Evolutionary conservation across 2,797 vertebrate genomes (phyloP), one percentile per base, ranked within the genome.

Genomic region (Peromyscus nudipes): DNA sequence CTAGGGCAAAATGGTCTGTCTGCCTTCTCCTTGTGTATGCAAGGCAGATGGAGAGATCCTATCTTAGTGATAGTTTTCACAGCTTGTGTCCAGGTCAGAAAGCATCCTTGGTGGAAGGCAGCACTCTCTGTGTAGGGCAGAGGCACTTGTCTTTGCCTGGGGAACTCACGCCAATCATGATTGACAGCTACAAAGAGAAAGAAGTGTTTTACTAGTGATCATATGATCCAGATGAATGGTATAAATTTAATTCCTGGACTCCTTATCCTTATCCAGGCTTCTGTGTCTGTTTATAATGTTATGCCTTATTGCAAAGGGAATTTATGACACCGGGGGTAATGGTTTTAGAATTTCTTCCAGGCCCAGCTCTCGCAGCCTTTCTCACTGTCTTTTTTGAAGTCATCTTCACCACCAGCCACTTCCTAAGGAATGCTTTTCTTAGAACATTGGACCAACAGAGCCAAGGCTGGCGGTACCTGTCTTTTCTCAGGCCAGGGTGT

Each of bases 251-350:
- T 87, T 95, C 46, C 73, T 80, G 52, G 67, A 52, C 17, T 94
- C 34, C 75, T 95, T 67, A 55, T 62, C 55, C 64, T 92, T 82
- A 86, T 43, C 43, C 14, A 64, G 77, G 73, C 79, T 60, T 91
- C 95, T 92, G 64, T 31, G 77, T 79, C 80, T 97, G 55, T 89
- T 97, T 97, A 96, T 92, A 86, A 92, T 94, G 89, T 92, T 82
- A 81, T 60, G 40, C 34, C 57, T 93, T 80, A 86, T 95, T 92
- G 90, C 34, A 83, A n/a, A 92, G 92, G 49, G 71, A 81, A 87
- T 96, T 95, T 94, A 94, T 64, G 84, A 84, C 71, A 69, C 16
- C 13, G 64, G 57, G 16, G 62, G 14, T 89, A n/a, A 65, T 75
- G 65, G 49, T n/a, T 88, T 92, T 91, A 94, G 91, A 92, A 85